Evolutionary conservation across 2,888 invertebrate species (phyloP).

Genomic region (Apamea monoglypha): DNA sequence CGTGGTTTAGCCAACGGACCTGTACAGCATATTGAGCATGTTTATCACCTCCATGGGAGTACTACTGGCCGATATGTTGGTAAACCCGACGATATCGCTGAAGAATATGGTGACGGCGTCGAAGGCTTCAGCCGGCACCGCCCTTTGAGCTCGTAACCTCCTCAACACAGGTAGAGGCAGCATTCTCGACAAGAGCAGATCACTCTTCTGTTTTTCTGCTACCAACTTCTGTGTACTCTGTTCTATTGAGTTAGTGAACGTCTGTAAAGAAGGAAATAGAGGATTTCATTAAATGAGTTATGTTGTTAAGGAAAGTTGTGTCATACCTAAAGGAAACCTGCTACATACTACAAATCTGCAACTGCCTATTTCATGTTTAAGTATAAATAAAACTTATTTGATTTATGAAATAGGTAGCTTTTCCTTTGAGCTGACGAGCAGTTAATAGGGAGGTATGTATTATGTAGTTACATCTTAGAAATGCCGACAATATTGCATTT

Average conservation of each 20-base stretch:
- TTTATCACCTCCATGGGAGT: slow-evolving; percentile 92
- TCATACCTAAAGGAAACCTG: no score
- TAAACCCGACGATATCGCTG: slow-evolving; percentile 93
- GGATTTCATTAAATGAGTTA: neutral
- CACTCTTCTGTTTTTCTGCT: slow-evolving; percentile 90
- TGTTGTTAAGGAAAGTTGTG: neutral
- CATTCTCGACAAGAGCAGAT: slow-evolving; percentile 90
- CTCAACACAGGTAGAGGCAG: slow-evolving; percentile 89
- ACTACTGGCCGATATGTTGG: slow-evolving; percentile 91
- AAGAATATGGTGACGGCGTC: slow-evolving; percentile 93
- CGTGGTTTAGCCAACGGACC: slow-evolving; percentile 74
- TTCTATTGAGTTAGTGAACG: slow-evolving; percentile 87
- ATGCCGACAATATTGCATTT: neutral
- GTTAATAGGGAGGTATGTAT: neutral
- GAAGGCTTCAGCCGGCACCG: slow-evolving; percentile 92
- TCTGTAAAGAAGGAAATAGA: slow-evolving; percentile 74
- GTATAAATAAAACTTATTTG: neutral
- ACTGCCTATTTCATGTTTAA: neutral
- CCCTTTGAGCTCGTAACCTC: slow-evolving; percentile 88
- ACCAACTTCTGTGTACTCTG: slow-evolving; percentile 87
- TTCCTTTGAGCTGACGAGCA: neutral
- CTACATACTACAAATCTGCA: neutral
- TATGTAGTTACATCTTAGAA: neutral
- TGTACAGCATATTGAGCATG: slow-evolving; percentile 94
- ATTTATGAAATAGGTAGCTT: neutral